These are phyloP conservation scores for Zaprionus kolodkinae DNA, from an alignment of 1,140 invertebrate genomes.

Conservation along the genomic window DNA sequence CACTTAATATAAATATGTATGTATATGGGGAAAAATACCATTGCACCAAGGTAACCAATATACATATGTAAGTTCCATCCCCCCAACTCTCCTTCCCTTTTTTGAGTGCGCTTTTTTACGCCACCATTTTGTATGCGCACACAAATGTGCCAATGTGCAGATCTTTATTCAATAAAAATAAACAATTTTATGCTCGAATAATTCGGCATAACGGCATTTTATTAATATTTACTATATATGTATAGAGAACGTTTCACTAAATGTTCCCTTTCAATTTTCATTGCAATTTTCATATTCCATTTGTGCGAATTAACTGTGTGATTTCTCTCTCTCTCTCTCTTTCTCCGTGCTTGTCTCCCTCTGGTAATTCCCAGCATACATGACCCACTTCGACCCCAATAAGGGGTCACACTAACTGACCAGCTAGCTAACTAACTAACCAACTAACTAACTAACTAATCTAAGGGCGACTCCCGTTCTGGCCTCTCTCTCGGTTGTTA, in stretches of 20 bases:
- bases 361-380: constrained; percentile 32
- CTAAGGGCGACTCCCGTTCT: constrained; percentile 19
- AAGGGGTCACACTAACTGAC: constrained; percentile 31
- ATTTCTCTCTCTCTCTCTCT: neutral
- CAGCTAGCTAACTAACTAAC: constrained; percentile 42
- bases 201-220: neutral
- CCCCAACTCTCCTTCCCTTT: neutral
- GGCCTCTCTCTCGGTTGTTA: constrained; percentile 18
- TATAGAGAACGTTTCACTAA: neutral
- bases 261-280: neutral
- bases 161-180: constrained; percentile 1
- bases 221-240: neutral
- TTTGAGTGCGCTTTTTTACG: neutral
- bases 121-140: neutral
- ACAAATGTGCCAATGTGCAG: neutral
- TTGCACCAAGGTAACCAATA: neutral
- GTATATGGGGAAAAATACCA: neutral
- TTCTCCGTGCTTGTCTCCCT: neutral
- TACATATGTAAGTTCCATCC: neutral
- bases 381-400: constrained; percentile 48
- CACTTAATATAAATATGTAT: neutral
- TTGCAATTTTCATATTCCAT: constrained; percentile 4
- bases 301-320: constrained; percentile 7
- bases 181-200: neutral
- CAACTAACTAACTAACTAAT: constrained; percentile 38